Percentiles rank a stretch among this genome's conserved stretches.
Conservation (phyloP, 2,888 invertebrate species). For the Tridacna crocea region DNA sequence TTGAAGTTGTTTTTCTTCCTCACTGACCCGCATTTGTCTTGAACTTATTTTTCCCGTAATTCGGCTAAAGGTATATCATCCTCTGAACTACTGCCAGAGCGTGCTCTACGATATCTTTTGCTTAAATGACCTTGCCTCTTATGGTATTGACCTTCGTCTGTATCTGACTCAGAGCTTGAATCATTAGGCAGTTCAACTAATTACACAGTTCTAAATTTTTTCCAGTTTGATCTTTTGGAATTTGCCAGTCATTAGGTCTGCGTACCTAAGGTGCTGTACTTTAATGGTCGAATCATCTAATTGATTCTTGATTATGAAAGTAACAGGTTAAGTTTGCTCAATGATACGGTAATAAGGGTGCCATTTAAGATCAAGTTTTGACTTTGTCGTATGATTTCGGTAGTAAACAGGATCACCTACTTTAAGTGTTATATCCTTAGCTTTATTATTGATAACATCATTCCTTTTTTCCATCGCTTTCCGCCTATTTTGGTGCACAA, state of each 20-base stretch:
- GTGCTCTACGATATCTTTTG: too few species aligned
- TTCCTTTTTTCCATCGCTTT: conserved; percentile 40
- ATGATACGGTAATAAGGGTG: conserved; percentile 51
- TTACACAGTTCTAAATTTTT: neutral
- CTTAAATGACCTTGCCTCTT: too few species aligned
- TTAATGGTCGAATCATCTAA: conserved; percentile 25
- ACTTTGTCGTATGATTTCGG: conserved; percentile 29
- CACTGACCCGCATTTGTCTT: too few species aligned
- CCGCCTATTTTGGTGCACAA: conserved; percentile 32
- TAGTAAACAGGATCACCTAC: too few species aligned
- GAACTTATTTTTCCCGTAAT: neutral
- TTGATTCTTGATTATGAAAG: conserved; percentile 42
- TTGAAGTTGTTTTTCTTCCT: too few species aligned
- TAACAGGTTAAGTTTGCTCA: conserved; percentile 41
- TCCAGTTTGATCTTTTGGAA: too few species aligned
- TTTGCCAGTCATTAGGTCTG: too few species aligned
- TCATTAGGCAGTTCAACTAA: neutral
- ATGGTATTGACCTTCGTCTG: too few species aligned
- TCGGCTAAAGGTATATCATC: too few species aligned
- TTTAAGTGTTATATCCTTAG: conserved; percentile 33
- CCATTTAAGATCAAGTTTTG: conserved; percentile 48
- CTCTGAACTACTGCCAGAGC: too few species aligned
- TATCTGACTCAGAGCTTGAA: too few species aligned
- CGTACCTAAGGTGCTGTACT: conserved; percentile 36
- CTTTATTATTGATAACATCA: conserved; percentile 39